Evolutionary conservation across 1,140 invertebrate species (phyloP), one percentile per base, ranked within the genome.

Genomic region (Drosophila bocki): DNA sequence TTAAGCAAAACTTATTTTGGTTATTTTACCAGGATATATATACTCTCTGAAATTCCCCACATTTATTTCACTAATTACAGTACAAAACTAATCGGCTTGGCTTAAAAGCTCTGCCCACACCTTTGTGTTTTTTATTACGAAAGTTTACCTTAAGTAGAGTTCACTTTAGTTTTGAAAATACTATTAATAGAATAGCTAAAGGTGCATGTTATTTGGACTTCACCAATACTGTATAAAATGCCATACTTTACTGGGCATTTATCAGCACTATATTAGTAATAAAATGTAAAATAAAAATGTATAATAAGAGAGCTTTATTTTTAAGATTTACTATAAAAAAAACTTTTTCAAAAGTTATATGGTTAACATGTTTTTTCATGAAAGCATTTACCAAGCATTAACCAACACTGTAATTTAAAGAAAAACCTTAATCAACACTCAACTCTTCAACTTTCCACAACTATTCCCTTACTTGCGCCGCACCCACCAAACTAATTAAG

Each of bases 1-100:
- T 56, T 68, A 50, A 67, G 32, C 9, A 11, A 11, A 53, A 75
- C 50, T 42, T 70, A 68, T 70, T 37, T 39, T 15, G 47, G 67
- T 68, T 53, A 70, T 44, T 67, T 29, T 26, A 62, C 56, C 17
- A 33, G 37, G 13, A 56, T 56, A 39, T 50, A 48, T 17, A 60
- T 6, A 22, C 26, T 33, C 1, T 11, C 32, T 2, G 4, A n/a
- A 42, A 42, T 22, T 33, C 15, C 17, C 19, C 19, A 54, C 56
- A 42, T 61, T 42, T 22, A 9, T 4, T 22, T 29, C 15, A 42
- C 26, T 39, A 61, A 64, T 59, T 63, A 41, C 60, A 19, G 35
- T 63, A 19, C 37, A 33, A 60, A 60, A 60, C 9, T 22, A 54
- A 54, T 22, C 17, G 33, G 17, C 17, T 13, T 19, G 50, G 32